Evolutionary conservation across 1,140 invertebrate genomes (phyloP).

Genomic region (Heliothis subflexa): DNA sequence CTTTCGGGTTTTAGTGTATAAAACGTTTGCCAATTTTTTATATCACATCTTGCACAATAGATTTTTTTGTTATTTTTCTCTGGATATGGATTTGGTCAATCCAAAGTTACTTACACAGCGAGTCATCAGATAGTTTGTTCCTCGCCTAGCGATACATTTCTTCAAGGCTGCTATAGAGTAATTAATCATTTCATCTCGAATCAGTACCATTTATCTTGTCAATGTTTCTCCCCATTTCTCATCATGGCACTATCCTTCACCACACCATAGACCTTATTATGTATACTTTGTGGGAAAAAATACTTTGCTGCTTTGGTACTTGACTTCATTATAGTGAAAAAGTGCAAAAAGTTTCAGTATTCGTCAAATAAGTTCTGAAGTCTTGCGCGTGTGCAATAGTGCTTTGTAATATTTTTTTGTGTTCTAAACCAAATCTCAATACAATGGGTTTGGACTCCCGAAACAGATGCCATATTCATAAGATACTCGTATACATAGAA

Average conservation of each 20-base stretch:
- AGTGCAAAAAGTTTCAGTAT: too few species aligned
- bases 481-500: too few species aligned
- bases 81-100: neutral
- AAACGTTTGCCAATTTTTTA: neutral
- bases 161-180: slow-evolving; percentile 10
- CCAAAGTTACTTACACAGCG: too few species aligned
- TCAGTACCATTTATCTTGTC: slow-evolving; percentile 33
- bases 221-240: slow-evolving; percentile 33
- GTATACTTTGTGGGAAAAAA: too few species aligned
- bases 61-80: neutral
- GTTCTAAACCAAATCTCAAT: too few species aligned
- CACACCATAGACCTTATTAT: neutral
- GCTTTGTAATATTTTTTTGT: too few species aligned
- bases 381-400: too few species aligned
- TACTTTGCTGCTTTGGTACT: too few species aligned
- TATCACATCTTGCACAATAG: neutral
- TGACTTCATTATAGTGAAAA: too few species aligned
- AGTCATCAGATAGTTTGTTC: slow-evolving; percentile 15
- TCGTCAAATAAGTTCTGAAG: too few species aligned
- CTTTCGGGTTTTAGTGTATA: neutral
- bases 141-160: slow-evolving; percentile 6
- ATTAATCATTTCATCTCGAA: slow-evolving; percentile 32
- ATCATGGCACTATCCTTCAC: slow-evolving; percentile 15
- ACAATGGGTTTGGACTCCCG: too few species aligned
- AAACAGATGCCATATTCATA: too few species aligned